These are phyloP conservation scores for Aphelenchoides fujianensis DNA, from an alignment of 1,140 invertebrate species.

Conservation along the genomic window DNA sequence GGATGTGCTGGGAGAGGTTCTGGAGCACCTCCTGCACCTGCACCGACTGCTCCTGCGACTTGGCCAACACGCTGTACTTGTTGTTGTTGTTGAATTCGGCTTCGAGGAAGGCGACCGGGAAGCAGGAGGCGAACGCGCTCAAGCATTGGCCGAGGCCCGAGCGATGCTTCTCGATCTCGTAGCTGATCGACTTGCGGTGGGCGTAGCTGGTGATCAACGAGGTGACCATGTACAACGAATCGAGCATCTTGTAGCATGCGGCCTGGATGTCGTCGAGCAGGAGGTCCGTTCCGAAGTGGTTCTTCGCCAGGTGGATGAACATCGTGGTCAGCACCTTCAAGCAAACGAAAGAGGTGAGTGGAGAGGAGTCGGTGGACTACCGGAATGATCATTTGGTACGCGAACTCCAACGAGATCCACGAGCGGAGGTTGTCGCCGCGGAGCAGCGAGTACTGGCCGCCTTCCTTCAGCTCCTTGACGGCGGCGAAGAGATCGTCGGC, in stretches of 20 bases:
- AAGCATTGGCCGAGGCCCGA: constrained; percentile 86
- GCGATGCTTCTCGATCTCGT: constrained; percentile 70
- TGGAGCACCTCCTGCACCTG: constrained; percentile 97
- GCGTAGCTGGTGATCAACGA: constrained; percentile 39
- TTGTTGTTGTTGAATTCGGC: constrained; percentile 96
- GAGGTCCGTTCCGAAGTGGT: constrained; percentile 94
- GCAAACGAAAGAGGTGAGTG: no score
- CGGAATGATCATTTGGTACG: constrained; percentile 63
- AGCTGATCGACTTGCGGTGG: constrained; percentile 49
- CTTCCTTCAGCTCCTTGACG: constrained; percentile 82
- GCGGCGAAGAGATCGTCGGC: constrained; percentile 94
- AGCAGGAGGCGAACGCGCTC: constrained; percentile 93
- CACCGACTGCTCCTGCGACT: constrained; percentile 87
- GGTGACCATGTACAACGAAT: constrained; percentile 77
- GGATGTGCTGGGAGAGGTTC: constrained; percentile 87
- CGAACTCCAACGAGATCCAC: constrained; percentile 65
- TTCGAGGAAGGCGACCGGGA: constrained; percentile 96
- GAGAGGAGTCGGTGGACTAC: no score
- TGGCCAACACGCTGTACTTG: constrained; percentile 86
- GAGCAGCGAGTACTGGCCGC: constrained; percentile 87
- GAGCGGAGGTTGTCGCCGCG: constrained; percentile 93
- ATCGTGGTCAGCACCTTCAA: constrained; percentile 88
- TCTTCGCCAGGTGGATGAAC: constrained; percentile 93
- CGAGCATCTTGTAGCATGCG: constrained; percentile 93
- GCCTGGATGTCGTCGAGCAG: constrained; percentile 92